Evolutionary conservation across 2,113 vertebrate genomes (phyloP).

Genomic region (Sterrhoptilus dennistouni): DNA sequence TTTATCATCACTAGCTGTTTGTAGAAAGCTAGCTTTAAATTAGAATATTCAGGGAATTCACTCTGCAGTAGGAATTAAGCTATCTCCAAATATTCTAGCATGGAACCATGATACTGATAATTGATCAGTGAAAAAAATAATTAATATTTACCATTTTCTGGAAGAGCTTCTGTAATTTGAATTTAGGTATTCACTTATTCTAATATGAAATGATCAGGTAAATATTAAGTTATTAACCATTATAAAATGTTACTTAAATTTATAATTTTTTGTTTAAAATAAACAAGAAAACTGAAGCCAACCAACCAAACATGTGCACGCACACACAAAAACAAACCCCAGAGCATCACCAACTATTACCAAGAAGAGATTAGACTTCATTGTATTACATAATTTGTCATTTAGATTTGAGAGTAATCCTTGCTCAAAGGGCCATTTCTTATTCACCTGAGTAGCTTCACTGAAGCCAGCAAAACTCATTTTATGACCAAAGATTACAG

Average conservation of each 20-base stretch:
- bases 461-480: slow-evolving; percentile 27
- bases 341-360: background rate
- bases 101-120: background rate
- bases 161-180: background rate
- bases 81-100: slow-evolving; percentile 50
- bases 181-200: background rate
- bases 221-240: background rate
- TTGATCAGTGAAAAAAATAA: slow-evolving; percentile 23
- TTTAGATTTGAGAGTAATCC: slow-evolving; percentile 2
- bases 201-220: background rate
- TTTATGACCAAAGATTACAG: background rate
- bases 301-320: background rate
- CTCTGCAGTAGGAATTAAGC: background rate
- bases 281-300: background rate
- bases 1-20: slow-evolving; percentile 23
- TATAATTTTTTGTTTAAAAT: background rate
- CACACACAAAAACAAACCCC: background rate
- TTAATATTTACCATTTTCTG: slow-evolving; percentile 19
- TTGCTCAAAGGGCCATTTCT: slow-evolving; percentile 19
- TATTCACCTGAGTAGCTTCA: background rate
- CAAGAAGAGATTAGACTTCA: background rate
- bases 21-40: slow-evolving; percentile 51
- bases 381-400: background rate
- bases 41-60: slow-evolving; percentile 25
- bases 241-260: background rate